Conservation (phyloP, 2,888 invertebrate species). For the Allophyes oxyacanthae region DNA sequence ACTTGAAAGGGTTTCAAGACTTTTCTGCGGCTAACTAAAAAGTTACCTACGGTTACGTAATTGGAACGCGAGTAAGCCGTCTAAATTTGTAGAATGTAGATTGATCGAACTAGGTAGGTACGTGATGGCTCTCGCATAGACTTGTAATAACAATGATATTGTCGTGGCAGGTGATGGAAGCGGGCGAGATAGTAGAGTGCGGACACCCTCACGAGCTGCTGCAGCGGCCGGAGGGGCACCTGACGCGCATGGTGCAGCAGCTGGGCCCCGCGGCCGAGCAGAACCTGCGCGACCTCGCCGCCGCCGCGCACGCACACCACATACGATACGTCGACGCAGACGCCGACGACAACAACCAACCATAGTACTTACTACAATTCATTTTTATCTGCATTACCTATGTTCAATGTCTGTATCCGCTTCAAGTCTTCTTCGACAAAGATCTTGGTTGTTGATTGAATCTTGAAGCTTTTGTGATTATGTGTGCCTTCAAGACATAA, state of each 20-base stretch:
- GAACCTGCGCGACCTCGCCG: slow-evolving; percentile 80
- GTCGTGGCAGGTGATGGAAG: slow-evolving; percentile 86
- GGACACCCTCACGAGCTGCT: slow-evolving; percentile 92
- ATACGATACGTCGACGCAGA: slow-evolving; percentile 84
- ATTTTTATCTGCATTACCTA: slow-evolving; percentile 16
- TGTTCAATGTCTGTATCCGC: slow-evolving; percentile 3
- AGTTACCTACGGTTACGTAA: no score
- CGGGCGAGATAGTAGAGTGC: slow-evolving; percentile 91
- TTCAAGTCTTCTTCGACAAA: neutral
- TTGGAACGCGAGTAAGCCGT: no score
- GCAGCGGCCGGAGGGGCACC: slow-evolving; percentile 86
- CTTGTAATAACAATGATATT: no score
- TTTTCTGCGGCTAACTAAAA: no score
- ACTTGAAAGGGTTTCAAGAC: no score
- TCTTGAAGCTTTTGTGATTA: no score
- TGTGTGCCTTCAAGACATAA: no score
- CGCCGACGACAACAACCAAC: slow-evolving; percentile 71
- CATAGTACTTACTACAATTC: slow-evolving; percentile 37
- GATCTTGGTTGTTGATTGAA: no score
- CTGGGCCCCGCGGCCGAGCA: slow-evolving; percentile 88
- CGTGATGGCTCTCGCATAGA: no score
- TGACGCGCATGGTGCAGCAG: slow-evolving; percentile 91
- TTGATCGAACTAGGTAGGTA: no score
- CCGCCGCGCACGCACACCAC: slow-evolving; percentile 75
- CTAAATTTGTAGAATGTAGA: no score